Evolutionary conservation across 2,888 invertebrate species (phyloP).

Genomic region (Odontothrips loti): DNA sequence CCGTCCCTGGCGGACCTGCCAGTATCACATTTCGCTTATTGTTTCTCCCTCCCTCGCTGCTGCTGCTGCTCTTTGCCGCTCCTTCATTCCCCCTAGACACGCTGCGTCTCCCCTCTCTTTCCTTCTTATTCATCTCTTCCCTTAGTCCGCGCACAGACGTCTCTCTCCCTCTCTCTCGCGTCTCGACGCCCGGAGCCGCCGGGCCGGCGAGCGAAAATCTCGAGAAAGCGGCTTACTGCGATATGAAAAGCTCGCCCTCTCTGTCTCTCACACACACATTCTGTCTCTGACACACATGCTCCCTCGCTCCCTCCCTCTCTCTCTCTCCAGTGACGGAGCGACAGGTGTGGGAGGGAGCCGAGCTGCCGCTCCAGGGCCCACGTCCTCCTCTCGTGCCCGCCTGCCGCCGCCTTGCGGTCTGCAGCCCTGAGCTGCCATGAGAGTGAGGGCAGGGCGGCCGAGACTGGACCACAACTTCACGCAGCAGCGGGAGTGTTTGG

Average conservation of each 20-base stretch:
- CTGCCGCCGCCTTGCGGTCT: too few relatives aligned
- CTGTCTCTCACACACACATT: neutral
- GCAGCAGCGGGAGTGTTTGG: too few relatives aligned
- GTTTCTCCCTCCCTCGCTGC: neutral
- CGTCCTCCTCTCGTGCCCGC: too few relatives aligned
- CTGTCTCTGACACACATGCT: neutral
- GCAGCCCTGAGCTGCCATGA: too few relatives aligned
- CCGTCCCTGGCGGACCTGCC: too few relatives aligned
- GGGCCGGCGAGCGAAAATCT: neutral
- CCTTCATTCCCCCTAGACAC: neutral
- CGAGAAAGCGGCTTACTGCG: slow-evolving; percentile 6
- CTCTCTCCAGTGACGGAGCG: neutral
- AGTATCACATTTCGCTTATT: neutral
- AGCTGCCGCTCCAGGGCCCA: too few relatives aligned
- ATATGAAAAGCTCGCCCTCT: neutral
- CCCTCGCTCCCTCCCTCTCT: neutral
- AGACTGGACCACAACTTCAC: too few relatives aligned
- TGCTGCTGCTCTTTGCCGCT: too few relatives aligned
- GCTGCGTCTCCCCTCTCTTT: neutral
- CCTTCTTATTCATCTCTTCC: neutral
- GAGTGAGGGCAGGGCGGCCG: too few relatives aligned
- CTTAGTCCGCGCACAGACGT: neutral
- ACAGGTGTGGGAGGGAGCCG: neutral
- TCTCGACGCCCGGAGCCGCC: too few relatives aligned
- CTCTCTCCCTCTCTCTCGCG: neutral